Conservation (phyloP, 2,113 vertebrate species). For the Argyrosomus japonicus region DNA sequence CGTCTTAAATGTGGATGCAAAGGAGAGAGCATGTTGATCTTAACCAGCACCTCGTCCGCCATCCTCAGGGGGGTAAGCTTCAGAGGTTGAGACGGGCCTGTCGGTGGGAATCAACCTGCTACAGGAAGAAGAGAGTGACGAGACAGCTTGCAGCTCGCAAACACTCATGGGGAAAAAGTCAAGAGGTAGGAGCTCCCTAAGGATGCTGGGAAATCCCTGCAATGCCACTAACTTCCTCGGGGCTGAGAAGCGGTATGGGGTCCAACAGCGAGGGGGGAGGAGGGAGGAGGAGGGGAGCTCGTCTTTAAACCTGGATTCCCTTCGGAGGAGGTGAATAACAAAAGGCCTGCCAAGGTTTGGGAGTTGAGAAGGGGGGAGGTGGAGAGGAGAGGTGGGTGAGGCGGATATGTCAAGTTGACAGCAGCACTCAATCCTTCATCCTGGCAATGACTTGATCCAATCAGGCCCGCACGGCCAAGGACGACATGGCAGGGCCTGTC, state of each 20-base stretch:
- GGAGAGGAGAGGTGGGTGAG: slow-evolving; percentile 18
- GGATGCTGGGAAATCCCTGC: slow-evolving; percentile 65
- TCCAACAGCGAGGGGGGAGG: neutral
- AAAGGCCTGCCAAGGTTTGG: slow-evolving; percentile 44
- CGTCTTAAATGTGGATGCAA: slow-evolving; percentile 52
- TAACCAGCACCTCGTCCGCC: slow-evolving; percentile 46
- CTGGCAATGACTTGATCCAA: slow-evolving; percentile 74
- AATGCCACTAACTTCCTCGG: slow-evolving; percentile 44
- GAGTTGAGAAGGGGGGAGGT: neutral
- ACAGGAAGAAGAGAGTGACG: slow-evolving; percentile 38
- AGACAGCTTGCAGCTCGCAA: neutral
- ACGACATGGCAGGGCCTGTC: slow-evolving; percentile 79
- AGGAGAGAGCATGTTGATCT: slow-evolving; percentile 49
- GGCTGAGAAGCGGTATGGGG: slow-evolving; percentile 26
- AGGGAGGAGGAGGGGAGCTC: neutral
- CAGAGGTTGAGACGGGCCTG: slow-evolving; percentile 63
- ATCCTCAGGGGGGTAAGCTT: slow-evolving; percentile 18
- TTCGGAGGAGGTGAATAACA: slow-evolving; percentile 25
- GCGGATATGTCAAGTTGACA: slow-evolving; percentile 75
- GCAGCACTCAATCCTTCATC: slow-evolving; percentile 78
- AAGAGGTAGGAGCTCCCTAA: slow-evolving; percentile 47
- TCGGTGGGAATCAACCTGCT: slow-evolving; percentile 61
- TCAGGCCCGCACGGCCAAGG: slow-evolving; percentile 60
- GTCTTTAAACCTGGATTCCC: slow-evolving; percentile 60
- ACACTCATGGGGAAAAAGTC: slow-evolving; percentile 33